Evolutionary conservation across 2,113 vertebrate genomes (phyloP).

Genomic region (Eulacestoma nigropectus): DNA sequence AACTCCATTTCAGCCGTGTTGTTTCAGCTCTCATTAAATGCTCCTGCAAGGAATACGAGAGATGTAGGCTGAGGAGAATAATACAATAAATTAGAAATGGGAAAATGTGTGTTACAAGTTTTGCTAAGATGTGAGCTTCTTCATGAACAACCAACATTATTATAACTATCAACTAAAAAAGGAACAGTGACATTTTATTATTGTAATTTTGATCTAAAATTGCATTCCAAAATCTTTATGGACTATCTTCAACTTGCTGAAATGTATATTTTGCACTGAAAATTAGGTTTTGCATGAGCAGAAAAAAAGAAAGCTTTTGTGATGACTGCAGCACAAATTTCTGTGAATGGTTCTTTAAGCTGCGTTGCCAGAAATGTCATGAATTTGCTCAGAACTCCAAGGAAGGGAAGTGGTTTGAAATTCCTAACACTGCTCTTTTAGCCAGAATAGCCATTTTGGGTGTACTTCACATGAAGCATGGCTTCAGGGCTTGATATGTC

Average conservation of each 20-base stretch:
- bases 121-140: background rate
- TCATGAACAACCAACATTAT: background rate
- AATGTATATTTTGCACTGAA: background rate
- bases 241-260: background rate
- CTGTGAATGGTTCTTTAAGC: slow-evolving; percentile 9
- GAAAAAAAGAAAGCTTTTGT: slow-evolving; percentile 6
- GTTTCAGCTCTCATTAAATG: background rate
- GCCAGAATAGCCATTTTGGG: slow-evolving; percentile 47
- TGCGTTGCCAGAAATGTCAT: slow-evolving; percentile 39
- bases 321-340: slow-evolving; percentile 44
- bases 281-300: background rate
- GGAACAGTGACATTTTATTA: background rate
- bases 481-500: slow-evolving; percentile 3
- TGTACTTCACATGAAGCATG: slow-evolving; percentile 15
- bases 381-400: slow-evolving; percentile 10
- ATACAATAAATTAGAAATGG: background rate
- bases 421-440: slow-evolving; percentile 27
- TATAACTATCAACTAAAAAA: background rate
- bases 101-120: background rate
- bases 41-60: background rate
- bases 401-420: slow-evolving; percentile 50
- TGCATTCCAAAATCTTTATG: background rate
- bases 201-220: background rate
- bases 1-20: background rate
- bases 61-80: background rate